Base-by-base conservation (phyloP, 2,888 invertebrate species). In the Dorcus parallelipipedus region DNA sequence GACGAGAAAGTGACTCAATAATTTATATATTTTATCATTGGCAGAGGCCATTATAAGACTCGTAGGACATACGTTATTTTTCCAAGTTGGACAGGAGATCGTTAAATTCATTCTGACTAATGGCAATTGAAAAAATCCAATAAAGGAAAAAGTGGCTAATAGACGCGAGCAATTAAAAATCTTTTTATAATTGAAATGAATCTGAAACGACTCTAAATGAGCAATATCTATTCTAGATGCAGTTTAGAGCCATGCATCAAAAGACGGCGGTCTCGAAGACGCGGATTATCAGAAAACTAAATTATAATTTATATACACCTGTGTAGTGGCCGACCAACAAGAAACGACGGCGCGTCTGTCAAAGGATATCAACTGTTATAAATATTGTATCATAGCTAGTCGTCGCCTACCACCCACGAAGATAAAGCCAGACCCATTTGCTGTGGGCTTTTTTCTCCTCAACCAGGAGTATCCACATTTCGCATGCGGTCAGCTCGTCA, bases 171-270 rank as follows among this genome's bases (percentile, higher is more conserved):
- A 76, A 76, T 77, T 77, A 76, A 76, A 76, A 76, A 75, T 76
- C 73, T 74, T 76, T 75, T 74, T 75, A 73, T 76, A 76, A 76
- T 76, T 75, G 75, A 72, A 70, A 73, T 69, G 73, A 73, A 75
- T 75, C 72, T 71, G 69, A 73, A 74, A 63, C 65, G 69, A 68
- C 61, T 66, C 66, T 63, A 75, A 77, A 76, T 75, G 73, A 75
- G 77, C 75, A 72, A 77, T 77, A 76, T 76, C 75, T 76, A 77
- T 77, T 73, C 77, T 60, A 64, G 61, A 45, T 71, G 72, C 70
- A 68, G 64, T 58, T 65, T 67, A 62, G 63, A 70, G 71, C 63
- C 71, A 72, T 73, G 73, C 71, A 72, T 73, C 74, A 73, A 74
- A 72, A 70, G 62, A 51, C 49, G 52, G 47, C 63, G 43, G 55